phyloP scores from a whole-genome alignment of 2,113 vertebrate genomes.

The Notothenia coriiceps region DNA sequence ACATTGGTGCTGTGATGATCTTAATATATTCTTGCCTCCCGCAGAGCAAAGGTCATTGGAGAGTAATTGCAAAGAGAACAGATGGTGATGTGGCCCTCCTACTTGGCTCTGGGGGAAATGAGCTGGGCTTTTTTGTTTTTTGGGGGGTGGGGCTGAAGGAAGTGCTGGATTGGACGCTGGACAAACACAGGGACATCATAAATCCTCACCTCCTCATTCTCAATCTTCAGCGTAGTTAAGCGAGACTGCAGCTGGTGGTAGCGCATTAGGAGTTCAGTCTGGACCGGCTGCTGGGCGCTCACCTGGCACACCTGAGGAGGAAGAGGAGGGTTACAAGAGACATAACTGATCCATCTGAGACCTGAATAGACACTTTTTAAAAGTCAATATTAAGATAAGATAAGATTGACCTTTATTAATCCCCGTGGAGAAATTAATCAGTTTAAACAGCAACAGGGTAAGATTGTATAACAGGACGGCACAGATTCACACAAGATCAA shows the following conservation, averaged over 20 bases:
- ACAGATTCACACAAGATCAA: too few species aligned
- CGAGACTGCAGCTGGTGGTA: conserved; percentile 98
- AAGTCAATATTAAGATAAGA: not conserved
- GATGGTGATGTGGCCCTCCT: conserved; percentile 70
- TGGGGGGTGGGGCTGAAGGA: conserved; percentile 9
- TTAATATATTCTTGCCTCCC: conserved; percentile 55
- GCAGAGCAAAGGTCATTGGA: conserved; percentile 49
- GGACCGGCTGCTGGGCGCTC: conserved; percentile 97
- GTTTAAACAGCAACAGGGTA: too few species aligned
- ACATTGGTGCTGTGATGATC: conserved; percentile 31
- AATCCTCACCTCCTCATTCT: conserved; percentile 95
- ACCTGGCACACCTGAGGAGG: conserved; percentile 94
- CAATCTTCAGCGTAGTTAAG: conserved; percentile 95
- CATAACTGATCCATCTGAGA: not conserved
- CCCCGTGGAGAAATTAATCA: too few species aligned
- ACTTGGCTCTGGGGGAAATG: conserved; percentile 54
- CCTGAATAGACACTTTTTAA: not conserved
- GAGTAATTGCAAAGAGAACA: conserved; percentile 71
- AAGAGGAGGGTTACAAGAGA: not conserved
- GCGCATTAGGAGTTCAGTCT: conserved; percentile 95
- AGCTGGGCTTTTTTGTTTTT: conserved; percentile 33
- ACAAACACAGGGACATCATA: conserved; percentile 33
- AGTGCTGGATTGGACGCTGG: conserved; percentile 2
- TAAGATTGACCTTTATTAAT: too few species aligned
- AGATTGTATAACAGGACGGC: too few species aligned